Base-by-base conservation (phyloP, 2,797 vertebrate species). In the Phalloptychus januarius region DNA sequence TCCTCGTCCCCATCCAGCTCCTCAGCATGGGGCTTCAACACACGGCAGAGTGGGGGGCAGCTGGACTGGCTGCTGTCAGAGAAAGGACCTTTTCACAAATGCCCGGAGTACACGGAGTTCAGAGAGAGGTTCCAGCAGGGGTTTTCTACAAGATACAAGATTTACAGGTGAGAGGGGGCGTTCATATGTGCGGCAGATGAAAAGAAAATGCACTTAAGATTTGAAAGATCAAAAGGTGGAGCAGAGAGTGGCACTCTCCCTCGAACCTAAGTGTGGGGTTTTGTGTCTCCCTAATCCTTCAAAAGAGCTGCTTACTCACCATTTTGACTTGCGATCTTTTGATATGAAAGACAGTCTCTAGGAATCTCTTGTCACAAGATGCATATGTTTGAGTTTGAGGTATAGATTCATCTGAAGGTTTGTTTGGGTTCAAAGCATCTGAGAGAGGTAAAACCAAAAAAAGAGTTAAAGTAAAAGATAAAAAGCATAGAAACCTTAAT, bases 91-190 rank as follows among this genome's bases (percentile, higher is more conserved):
- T 99, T 99, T 94, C 97, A 99, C 95, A 95, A 96, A 72, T 97
- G 97, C 72, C 97, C 97, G 12, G 98, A 99, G 89, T 99, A 99
- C 79, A 95, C 96, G 0, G 98, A 99, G 91, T 99, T 99, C 93
- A 95, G 96, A 93, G 98, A 99, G 87, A 95, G 97, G 78, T 97
- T 97, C 94, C 97, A 97, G 82, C 97, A 98, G 89, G 97, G 97
- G 79, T 99, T 98, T 95, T 97, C 97, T 93, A 99, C 98, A 91
- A 97, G 98, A 93, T 99, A 99, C 94, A 97, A 98, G 95, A 99
- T 99, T 92, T 99, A 99, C 96, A 98, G 98, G 98, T 99, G 88
- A 96, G 96, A 71, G 16, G 28, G 23, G 6, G 8, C 77, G 33
- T 28, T 31, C 50, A 40, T 38, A 18, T 56, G 5, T 70, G 76